Evolutionary conservation across 1,140 invertebrate species (phyloP), one percentile per base, ranked within the genome.

Genomic region (Formica selysi): DNA sequence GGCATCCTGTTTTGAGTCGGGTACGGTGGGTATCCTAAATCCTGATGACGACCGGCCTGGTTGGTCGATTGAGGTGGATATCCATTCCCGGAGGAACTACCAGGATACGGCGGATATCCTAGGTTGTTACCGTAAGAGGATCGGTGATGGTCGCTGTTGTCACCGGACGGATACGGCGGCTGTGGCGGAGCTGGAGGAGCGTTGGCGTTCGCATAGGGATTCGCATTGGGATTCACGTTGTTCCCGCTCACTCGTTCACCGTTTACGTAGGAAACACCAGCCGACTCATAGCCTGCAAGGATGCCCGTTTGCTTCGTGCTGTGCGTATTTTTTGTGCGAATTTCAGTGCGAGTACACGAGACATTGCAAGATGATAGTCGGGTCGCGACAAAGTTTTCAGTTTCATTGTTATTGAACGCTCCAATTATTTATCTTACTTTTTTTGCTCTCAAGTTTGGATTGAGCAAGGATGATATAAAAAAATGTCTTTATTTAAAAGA

Each of bases 251-350:
- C 67, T 10, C 84, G 90, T 6, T 95, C 93, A 19, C 94, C 94
- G 51, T 95, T 95, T 32, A 94, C 91, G 22, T 91, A 89, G 0
- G 93, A 92, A 13, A 94, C 90, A 10, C 94, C 94, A 8, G 94
- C 92, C 10, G 94, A 95, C 22, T 95, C 93, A 85, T 92, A 94
- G 73, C 91, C 95, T 95, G 93, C 79, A 95, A 95, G 92, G 87
- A 89, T 65, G 32, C 54, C 64, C 48, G 41, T 71, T 78, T 64
- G 59, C 87, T 89, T 78, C 78, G 81, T 85, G 51, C 13, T 73
- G 10, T 83, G 38, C 61, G 11, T 76, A 76, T 61, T 61, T 76
- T 76, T 11, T 19, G 48, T 51, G n/a, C 22, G 32, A 74, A 61
- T 36, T 22, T 76, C 38, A 59, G 38, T 51, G 48, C 48, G 16